Percentiles rank a stretch among this genome's conserved stretches.
Evolutionary conservation across 2,797 vertebrate species (phyloP).

Genomic region (Lepidocolaptes lacrymiger): DNA sequence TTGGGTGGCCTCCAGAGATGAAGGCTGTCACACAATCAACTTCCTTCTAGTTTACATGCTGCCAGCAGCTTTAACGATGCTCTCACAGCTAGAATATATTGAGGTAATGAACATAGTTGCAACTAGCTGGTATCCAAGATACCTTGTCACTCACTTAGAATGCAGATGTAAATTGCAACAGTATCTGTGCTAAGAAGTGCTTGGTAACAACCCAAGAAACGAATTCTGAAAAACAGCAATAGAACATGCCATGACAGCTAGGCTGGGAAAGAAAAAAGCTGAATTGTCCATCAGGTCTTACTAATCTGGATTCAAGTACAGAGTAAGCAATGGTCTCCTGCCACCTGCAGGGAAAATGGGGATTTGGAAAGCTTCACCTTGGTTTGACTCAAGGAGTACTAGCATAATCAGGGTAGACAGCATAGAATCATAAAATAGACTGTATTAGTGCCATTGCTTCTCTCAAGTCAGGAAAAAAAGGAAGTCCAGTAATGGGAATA

Average conservation of each 20-base stretch:
- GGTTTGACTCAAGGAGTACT: not conserved
- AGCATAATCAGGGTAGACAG: not conserved
- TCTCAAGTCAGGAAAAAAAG: not conserved
- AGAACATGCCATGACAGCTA: not conserved
- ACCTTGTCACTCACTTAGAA: not conserved
- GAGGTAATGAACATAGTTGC: not conserved
- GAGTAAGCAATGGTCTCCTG: not conserved
- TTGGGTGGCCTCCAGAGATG: not conserved
- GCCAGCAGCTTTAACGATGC: not conserved
- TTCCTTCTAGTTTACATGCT: not conserved
- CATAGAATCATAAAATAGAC: not conserved
- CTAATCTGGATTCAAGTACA: not conserved
- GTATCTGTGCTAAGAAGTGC: not conserved
- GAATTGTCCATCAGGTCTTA: not conserved
- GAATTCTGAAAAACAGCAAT: not conserved
- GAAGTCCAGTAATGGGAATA: not conserved
- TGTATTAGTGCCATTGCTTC: not conserved
- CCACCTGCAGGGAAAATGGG: not conserved
- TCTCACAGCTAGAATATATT: not conserved
- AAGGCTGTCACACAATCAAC: not conserved
- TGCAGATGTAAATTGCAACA: not conserved
- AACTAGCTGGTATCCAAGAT: not conserved
- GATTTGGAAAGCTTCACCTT: slow-evolving; percentile 4
- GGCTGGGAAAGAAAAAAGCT: not conserved
- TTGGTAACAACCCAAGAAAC: not conserved